Base-by-base conservation (phyloP, 1,140 invertebrate species). In the Epicauta chinensis region DNA sequence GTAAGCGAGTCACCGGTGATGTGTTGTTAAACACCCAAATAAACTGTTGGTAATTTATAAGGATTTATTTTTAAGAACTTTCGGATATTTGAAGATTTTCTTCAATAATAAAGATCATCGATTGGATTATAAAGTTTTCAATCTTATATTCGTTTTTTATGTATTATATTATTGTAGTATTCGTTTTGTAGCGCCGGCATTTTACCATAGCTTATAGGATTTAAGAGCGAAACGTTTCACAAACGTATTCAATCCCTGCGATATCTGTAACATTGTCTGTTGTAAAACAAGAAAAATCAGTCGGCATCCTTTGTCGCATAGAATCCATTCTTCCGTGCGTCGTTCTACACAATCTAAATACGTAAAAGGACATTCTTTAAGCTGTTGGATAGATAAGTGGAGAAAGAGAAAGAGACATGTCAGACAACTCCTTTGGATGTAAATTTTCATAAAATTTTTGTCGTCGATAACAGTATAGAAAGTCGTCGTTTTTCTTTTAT, bases 311-410 rank as follows among this genome's bases (percentile, higher is more conserved):
- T 66, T 66, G 60, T 64, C 40, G 23, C 53, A 59, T 63, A 61
- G 58, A 58, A 60, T 46, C 59, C 59, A 64, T 62, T 64, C 60
- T 66, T 64, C 55, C 64, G 36, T 62, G 60, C 59, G 55, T 58
- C 58, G 55, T 23, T 23, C 51, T 61, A 56, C 58, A 62, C 59
- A 64, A 65, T 66, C 64, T 62, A 64, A 64, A 66, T 66, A 66
- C 64, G 60, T 64, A 66, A 60, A 66, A 66, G 64, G 62, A 66
- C 64, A 66, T 66, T 66, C 64, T 64, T 66, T 64, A 23, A 62
- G 61, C 60, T 59, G 58, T 52, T 63, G 62, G 64, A 64, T 63
- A 64, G 64, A 64, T 66, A 64, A 62, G 64, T 63, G 23, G 23
- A 23, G 23, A 23, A 23, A 23, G 23, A 23, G 23, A 23, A 23